Conservation (phyloP, 2,888 invertebrate genomes). For the Nesidiocoris tenuis region DNA sequence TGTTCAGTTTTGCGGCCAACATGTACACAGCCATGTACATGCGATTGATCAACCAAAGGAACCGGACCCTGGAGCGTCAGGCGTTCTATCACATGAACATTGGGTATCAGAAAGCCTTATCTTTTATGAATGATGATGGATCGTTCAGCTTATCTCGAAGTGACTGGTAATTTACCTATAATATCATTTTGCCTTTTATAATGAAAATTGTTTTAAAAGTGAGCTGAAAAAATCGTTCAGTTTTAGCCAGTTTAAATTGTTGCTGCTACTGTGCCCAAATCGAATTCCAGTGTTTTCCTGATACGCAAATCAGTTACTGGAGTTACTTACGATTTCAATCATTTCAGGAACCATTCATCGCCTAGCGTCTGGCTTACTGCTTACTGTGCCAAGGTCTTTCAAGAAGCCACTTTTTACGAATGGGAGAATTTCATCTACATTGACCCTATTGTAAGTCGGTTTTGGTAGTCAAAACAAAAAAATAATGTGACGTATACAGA, state of each 20-base stretch:
- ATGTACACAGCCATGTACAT: conserved; percentile 88
- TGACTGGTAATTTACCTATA: conserved; percentile 68
- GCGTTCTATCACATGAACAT: conserved; percentile 88
- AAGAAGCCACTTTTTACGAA: conserved; percentile 91
- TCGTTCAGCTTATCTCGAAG: conserved; percentile 88
- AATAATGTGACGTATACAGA: background rate
- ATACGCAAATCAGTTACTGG: no score
- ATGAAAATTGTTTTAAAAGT: no score
- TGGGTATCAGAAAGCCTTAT: conserved; percentile 84
- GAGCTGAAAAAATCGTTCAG: no score
- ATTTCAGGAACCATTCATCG: conserved; percentile 73
- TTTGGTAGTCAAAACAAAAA: background rate
- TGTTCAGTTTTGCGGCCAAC: conserved; percentile 95
- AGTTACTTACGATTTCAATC: no score
- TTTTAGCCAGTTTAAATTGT: no score
- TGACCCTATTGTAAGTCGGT: conserved; percentile 68
- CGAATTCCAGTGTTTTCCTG: no score
- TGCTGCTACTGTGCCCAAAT: no score
- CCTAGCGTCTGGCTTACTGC: conserved; percentile 92
- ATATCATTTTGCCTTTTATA: background rate
- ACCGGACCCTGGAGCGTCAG: conserved; percentile 73
- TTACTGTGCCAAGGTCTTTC: conserved; percentile 82
- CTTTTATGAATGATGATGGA: conserved; percentile 87
- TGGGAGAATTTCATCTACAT: conserved; percentile 97
- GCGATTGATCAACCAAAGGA: conserved; percentile 84